Base-by-base conservation (phyloP, 2,888 invertebrate genomes). In the Sclerodermus sp. region DNA sequence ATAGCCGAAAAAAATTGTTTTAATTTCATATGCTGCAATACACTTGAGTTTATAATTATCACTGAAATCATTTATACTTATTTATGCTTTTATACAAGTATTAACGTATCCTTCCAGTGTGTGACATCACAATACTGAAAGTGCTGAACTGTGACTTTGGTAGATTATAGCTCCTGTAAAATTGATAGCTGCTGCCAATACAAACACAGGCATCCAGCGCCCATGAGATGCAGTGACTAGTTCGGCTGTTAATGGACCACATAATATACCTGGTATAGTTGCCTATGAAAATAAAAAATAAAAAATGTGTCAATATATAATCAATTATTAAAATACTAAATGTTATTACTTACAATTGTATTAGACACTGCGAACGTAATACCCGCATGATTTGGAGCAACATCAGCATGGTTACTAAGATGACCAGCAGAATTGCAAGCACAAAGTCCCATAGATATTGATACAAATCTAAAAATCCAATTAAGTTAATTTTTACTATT, bases 361-460 rank as follows among this genome's bases (percentile, higher is more conserved):
- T 89, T 89, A 34, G 88, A 88, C 57, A 89, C 84, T 29, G 89
- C 88, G 76, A 89, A 89, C 14, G 89, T 88, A 45, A 88, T 84
- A 18, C 88, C 89, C 1, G 89, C 88, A 76, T 89, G 86, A 77
- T 88, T 88, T 0, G 89, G 89, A 1, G 89, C 89, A 18, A 90
- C 82, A 68, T 90, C 90, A 3, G 88, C 87, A 72, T 90, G 89
- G 72, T 90, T 90, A 69, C 87, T 87, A 31, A 89, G 78, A 75
- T 89, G 89, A 13, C 89, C 89, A 12, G 88, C 86, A 31, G 88
- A 87, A 71, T 89, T 89, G 68, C 87, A 87, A 0, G 89, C 88
- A 71, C 87, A 87, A 51, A 89, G 76, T 6, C 88, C 88, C 86
- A 89, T 87, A 1, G 87, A 87, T 67, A 89, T 83, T 16, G 88